Evolutionary conservation across 2,113 vertebrate genomes (phyloP), one percentile per base, ranked within the genome.

Genomic region (Pseudopodoces humilis): DNA sequence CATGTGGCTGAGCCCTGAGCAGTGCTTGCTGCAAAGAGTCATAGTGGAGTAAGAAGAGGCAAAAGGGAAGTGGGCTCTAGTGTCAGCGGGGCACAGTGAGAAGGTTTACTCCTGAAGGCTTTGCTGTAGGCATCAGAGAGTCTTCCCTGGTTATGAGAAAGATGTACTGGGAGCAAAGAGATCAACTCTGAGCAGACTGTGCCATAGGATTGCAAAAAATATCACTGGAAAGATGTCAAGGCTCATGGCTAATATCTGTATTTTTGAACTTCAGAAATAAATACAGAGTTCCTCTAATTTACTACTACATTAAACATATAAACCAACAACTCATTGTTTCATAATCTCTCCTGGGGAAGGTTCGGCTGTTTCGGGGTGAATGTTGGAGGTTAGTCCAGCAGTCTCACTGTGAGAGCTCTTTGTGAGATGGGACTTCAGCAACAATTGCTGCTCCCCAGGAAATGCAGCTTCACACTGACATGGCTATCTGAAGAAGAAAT

Each of bases 281-380:
- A 91, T 83, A 59, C 27, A 53, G 69, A 52, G n/a, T 31, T 86
- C 70, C 53, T 95, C 77, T 79, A 89, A 86, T 96, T 95, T 92
- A 79, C 74, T 92, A 79, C 33, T 49, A 68, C 46, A 91, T 87
- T 91, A 94, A 94, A 77, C 19, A 58, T 30, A 89, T 56, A 69
- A 89, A 78, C 8, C 20, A 84, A 74, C 62, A 91, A 68, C 12
- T 71, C 69, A 76, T 11, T 82, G 83, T 82, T 95, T 86, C 53
- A 76, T 65, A 82, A 91, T 91, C 50, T 94, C 49, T 84, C 86
- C 41, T 65, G 33, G 74, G 53, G 37, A 74, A 79, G 77, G 65
- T 55, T 53, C 15, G 37, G 46, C 56, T 65, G 33, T 41, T 53
- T 53, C 84, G 82, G 70, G 81, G 69, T 49, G 46, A 75, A 65